Evolutionary conservation across 2,113 vertebrate species (phyloP), one percentile per base, ranked within the genome.

Genomic region (Hiodon alosoides): DNA sequence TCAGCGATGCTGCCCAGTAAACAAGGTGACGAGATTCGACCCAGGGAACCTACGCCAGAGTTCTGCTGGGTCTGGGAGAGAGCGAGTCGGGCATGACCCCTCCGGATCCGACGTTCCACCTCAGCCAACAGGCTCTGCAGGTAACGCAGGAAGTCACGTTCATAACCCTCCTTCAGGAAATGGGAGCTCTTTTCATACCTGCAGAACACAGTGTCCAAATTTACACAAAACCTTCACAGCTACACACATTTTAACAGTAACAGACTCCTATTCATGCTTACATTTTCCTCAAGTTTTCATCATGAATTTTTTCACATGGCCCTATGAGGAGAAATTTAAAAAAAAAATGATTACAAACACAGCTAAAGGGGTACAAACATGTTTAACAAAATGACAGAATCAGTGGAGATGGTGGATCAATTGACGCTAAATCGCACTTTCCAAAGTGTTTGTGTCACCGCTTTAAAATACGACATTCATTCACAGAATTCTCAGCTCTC

Each of bases 281-380:
- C 97, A 91, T 86, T 90, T 97, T 99, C 76, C 95, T 89, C 50
- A 98, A 87, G 82, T 98, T 99, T 89, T 99, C 97, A 87, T 99
- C 97, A 11, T 99, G 97, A 83, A 99, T 99, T 89, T 99, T 99
- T 91, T 99, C 97, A 93, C 97, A 99, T 2, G 97, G 97, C 76
- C 97, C 97, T 99, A 69, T 1, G 77, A 77, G 70, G 54, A 46
- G 82, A 78, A 64, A 84, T 1, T 9, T 64, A 3, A 64, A 64
- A 62, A 62, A 14, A 64, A 6, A 16, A 17, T n/a, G 16, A 64
- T 64, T 4, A 64, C 9, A 13, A 61, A 61, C 14, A 4, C n/a
- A n/a, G n/a, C n/a, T n/a, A n/a, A n/a, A n/a, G n/a, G n/a, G n/a
- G n/a, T 4, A 64, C 9, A 13, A 61, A 61, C 14, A 4, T 61